Conservation (phyloP, 2,113 vertebrate genomes). For the Centropristis striata region DNA sequence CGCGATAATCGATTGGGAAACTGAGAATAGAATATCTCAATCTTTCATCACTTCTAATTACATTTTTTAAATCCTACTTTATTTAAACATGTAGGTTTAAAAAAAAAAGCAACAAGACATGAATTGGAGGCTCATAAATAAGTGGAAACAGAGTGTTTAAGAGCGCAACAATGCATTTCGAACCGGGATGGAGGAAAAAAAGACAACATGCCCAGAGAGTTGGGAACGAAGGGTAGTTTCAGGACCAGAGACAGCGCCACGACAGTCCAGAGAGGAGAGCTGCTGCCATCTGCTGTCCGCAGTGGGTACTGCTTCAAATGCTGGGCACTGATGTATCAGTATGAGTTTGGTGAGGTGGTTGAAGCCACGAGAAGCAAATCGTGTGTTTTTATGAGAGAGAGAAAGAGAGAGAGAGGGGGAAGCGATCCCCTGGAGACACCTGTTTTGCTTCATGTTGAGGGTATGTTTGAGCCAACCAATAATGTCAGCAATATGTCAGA, state of each 20-base stretch:
- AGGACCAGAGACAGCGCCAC: slow-evolving; percentile 75
- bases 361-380: neutral
- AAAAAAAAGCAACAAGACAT: neutral
- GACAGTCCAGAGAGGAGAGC: slow-evolving; percentile 38
- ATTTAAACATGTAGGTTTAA: too few relatives aligned
- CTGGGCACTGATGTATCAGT: neutral
- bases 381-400: neutral
- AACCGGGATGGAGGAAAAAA: neutral
- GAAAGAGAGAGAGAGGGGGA: too few relatives aligned
- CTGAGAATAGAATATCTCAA: neutral
- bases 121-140: neutral
- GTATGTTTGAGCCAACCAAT: slow-evolving; percentile 1
- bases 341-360: neutral
- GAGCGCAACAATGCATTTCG: neutral
- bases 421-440: neutral
- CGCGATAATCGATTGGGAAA: neutral
- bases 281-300: slow-evolving; percentile 78
- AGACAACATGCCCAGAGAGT: neutral
- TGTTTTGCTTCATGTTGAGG: neutral
- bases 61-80: neutral
- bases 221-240: slow-evolving; percentile 37
- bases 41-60: neutral
- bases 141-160: neutral
- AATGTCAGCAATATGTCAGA: neutral
- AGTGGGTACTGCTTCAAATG: slow-evolving; percentile 13